A percentile compares a stretch with the other conserved stretches of the same genome.
Evolutionary conservation across 1,140 invertebrate genomes (phyloP).

Genomic region (Euwallacea fornicatus): DNA sequence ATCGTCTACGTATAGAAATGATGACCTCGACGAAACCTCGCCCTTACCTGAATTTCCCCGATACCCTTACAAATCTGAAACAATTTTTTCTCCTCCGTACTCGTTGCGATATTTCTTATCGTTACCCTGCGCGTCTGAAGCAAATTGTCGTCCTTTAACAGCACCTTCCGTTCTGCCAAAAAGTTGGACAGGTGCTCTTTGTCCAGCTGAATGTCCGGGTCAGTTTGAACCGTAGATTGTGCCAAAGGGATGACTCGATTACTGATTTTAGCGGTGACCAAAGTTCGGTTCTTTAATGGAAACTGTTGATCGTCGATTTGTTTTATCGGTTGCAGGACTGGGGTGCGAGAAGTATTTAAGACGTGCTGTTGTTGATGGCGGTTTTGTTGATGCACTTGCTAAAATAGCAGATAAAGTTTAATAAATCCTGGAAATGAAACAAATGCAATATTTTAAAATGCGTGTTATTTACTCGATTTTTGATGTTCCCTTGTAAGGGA

Average conservation of each 20-base stretch:
- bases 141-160: constrained; percentile 52
- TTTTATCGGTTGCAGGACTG: constrained; percentile 1
- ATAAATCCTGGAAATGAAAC: no score
- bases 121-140: constrained; percentile 56
- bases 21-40: neutral
- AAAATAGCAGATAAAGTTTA: no score
- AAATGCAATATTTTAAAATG: no score
- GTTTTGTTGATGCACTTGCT: neutral
- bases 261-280: neutral
- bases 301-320: constrained; percentile 5
- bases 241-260: neutral
- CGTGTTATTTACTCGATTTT: neutral
- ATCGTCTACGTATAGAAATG: no score
- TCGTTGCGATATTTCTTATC: constrained; percentile 60
- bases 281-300: no score
- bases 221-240: neutral
- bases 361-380: neutral
- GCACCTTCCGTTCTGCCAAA: constrained; percentile 53
- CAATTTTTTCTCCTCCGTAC: constrained; percentile 58
- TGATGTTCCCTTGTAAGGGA: neutral
- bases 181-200: constrained; percentile 42
- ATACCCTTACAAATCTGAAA: constrained; percentile 59
- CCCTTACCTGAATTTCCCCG: constrained; percentile 59
- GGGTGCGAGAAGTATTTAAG: neutral
- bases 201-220: constrained; percentile 14